Conservation (phyloP, 2,113 vertebrate genomes). For the Lophura nycthemera region DNA sequence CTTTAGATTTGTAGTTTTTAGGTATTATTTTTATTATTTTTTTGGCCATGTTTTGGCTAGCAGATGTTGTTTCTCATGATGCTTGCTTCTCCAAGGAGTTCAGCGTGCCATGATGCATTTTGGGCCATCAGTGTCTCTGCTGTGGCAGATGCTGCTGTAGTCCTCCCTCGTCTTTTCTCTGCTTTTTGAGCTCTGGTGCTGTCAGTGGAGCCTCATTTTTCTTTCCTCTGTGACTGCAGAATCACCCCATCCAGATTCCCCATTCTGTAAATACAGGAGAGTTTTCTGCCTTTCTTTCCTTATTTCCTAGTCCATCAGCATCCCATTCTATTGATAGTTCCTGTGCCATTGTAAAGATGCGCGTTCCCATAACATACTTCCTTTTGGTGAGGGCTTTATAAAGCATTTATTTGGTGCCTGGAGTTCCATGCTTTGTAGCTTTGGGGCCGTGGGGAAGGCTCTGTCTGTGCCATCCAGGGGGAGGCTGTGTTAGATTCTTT, state of each 20-base stretch:
- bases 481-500: neutral
- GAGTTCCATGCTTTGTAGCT: neutral
- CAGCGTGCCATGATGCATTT: accelerated
- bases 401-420: neutral
- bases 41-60: neutral
- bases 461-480: neutral
- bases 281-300: neutral
- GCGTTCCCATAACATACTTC: accelerated
- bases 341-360: neutral
- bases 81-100: neutral
- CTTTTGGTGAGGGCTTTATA: neutral
- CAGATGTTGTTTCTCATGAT: accelerated
- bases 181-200: neutral
- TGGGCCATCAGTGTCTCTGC: accelerated
- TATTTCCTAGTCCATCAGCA: accelerated
- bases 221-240: accelerated
- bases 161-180: neutral
- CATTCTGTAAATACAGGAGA: neutral
- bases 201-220: neutral
- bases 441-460: neutral
- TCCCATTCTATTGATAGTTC: neutral
- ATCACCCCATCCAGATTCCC: neutral
- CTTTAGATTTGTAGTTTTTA: too few species aligned
- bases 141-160: neutral
- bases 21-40: neutral